These are phyloP conservation scores for Lysandra bellargus DNA, from an alignment of 2,888 invertebrate species.

Conservation along the genomic window DNA sequence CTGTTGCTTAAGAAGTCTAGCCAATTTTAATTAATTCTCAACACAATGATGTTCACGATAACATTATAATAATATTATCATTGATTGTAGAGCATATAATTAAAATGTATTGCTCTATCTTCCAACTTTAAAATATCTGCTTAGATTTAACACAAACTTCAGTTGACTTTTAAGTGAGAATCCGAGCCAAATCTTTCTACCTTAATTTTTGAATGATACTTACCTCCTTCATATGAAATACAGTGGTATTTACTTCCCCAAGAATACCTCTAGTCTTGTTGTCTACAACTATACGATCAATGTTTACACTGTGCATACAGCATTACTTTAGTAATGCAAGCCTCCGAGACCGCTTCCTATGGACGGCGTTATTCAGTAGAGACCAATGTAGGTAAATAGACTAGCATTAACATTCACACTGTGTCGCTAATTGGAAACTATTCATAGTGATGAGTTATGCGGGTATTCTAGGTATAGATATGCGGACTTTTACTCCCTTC, in stretches of 20 bases:
- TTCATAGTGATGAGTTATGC: neutral
- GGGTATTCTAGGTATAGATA: neutral
- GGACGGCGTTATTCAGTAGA: conserved; percentile 16
- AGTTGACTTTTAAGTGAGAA: too few species aligned
- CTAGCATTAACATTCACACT: conserved; percentile 5
- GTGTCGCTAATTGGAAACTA: conserved; percentile 16
- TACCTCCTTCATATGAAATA: neutral
- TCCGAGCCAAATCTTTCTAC: neutral
- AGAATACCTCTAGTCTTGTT: neutral
- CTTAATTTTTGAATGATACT: too few species aligned
- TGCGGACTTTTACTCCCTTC: neutral
- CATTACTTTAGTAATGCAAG: conserved; percentile 7
- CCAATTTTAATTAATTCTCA: neutral
- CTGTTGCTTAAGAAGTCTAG: neutral
- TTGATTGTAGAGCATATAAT: neutral
- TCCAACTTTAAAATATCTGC: neutral
- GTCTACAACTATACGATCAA: neutral
- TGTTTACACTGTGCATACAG: neutral
- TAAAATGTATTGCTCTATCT: neutral
- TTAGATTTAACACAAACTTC: too few species aligned
- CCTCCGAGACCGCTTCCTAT: conserved; percentile 9
- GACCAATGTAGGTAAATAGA: conserved; percentile 27
- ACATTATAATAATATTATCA: too few species aligned
- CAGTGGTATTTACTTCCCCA: neutral
- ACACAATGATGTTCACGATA: neutral